A percentile compares a stretch with the other conserved stretches of the same genome.
These are phyloP conservation scores for Cricetomys ansorgei DNA, from an alignment of 2,113 vertebrate genomes.

Conservation along the genomic window DNA sequence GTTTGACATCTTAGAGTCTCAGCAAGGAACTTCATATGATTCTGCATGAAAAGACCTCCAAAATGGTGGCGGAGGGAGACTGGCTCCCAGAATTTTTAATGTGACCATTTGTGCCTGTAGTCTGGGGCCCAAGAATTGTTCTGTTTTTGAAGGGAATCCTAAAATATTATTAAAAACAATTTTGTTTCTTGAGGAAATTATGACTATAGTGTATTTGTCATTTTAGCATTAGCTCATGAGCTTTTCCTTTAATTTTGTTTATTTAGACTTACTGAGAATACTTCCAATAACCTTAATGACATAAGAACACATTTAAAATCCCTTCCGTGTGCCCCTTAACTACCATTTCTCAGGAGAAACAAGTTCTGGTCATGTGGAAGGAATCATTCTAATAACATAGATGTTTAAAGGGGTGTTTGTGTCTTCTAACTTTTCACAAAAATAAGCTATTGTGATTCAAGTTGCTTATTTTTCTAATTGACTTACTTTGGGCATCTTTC, in stretches of 20 bases:
- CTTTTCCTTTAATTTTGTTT: conserved; percentile 25
- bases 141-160: not conserved
- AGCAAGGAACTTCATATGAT: not conserved
- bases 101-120: not conserved
- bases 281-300: not conserved
- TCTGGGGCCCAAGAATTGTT: not conserved
- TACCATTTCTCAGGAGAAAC: not conserved
- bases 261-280: conserved; percentile 14
- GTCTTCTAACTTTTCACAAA: not conserved
- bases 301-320: not conserved
- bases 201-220: not conserved
- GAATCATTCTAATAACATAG: not conserved
- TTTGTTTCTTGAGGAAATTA: not conserved
- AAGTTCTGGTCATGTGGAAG: conserved; percentile 30
- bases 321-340: not conserved
- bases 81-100: not conserved
- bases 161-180: not conserved
- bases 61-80: not conserved
- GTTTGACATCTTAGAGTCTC: not conserved
- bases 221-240: not conserved
- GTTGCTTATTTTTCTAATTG: conserved; percentile 16
- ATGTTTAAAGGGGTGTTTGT: not conserved
- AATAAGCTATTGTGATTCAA: not conserved
- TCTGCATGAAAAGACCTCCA: not conserved
- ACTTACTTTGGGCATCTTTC: not conserved